A percentile compares a stretch with the other conserved stretches of the same genome.
phyloP scores from a whole-genome alignment of 2,113 vertebrate species.

The Mormyrus lacerda region DNA sequence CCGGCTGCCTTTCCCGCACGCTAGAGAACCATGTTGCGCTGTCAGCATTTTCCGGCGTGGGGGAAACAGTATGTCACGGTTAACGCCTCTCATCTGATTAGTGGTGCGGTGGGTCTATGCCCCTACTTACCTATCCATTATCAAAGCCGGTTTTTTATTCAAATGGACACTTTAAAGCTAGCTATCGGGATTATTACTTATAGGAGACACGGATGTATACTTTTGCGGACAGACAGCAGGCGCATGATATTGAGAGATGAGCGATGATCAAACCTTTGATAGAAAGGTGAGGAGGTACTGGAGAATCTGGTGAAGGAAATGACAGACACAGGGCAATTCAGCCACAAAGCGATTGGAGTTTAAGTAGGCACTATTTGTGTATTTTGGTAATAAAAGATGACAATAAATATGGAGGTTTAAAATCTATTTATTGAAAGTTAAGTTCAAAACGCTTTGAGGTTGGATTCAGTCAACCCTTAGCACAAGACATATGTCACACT shows the following conservation, averaged over 20 bases:
- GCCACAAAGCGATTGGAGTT: slow-evolving; percentile 2
- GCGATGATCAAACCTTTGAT: neutral
- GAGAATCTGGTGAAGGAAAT: slow-evolving; percentile 8
- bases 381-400: neutral
- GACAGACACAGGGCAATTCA: slow-evolving; percentile 5
- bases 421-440: slow-evolving; percentile 7
- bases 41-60: neutral
- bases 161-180: neutral
- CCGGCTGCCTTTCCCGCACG: neutral
- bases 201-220: neutral
- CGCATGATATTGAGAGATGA: neutral
- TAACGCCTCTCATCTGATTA: neutral
- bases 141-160: neutral
- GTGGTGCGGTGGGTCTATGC: neutral
- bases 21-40: neutral
- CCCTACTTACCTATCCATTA: neutral
- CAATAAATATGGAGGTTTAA: neutral
- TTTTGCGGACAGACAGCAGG: neutral
- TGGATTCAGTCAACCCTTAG: slow-evolving; percentile 15
- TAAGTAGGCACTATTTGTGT: neutral
- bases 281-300: neutral
- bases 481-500: neutral
- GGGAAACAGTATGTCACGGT: neutral
- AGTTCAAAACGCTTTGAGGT: slow-evolving; percentile 16
- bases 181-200: neutral